Evolutionary conservation across 2,888 invertebrate genomes (phyloP), one percentile per base, ranked within the genome.

Genomic region (Danaus chrysippus): DNA sequence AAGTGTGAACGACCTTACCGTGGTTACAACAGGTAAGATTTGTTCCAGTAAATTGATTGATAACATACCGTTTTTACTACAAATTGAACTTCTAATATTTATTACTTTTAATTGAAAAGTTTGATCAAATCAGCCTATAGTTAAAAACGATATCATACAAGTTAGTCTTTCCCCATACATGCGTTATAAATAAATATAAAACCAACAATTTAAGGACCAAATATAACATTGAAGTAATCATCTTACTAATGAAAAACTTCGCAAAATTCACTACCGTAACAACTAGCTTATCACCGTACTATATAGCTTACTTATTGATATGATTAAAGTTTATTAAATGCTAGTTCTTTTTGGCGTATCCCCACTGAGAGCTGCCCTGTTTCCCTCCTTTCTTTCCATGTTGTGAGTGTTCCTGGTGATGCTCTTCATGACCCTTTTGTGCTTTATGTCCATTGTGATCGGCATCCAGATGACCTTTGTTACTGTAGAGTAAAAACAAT

Each of bases 371-470:
- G 54, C 92, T 93, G 0, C 92, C 91, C 55, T 92, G 91, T 62
- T 93, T 92, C 53, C 92, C 92, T 0, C 92, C 92, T 72, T 93
- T 93, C 75, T 92, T 93, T 54, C 92, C 93, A 70, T 93, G 92
- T 46, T 92, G 83, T 3, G 92, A 83, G 34, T 93, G 92, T 67
- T 93, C 92, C 3, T 91, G 86, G 71, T 93, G 91, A 71, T 94
- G 93, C 41, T 93, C 91, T 54, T 94, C 93, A 73, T 93, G 92
- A 0, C 94, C 94, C 15, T 92, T 85, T 56, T 92, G 92, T 2
- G 92, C 92, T 61, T 93, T 91, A 81, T 93, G 86, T 0, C 93
- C 94, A 68, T 93, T 92, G 77, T 94, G 94, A 67, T 94, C 93
- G 12, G 93, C 92, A 67, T 93, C 93, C 64, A 93, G 81, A 72